Evolutionary conservation across 2,797 vertebrate species (phyloP), one percentile per base, ranked within the genome.

Genomic region (Protosalanx chinensis): DNA sequence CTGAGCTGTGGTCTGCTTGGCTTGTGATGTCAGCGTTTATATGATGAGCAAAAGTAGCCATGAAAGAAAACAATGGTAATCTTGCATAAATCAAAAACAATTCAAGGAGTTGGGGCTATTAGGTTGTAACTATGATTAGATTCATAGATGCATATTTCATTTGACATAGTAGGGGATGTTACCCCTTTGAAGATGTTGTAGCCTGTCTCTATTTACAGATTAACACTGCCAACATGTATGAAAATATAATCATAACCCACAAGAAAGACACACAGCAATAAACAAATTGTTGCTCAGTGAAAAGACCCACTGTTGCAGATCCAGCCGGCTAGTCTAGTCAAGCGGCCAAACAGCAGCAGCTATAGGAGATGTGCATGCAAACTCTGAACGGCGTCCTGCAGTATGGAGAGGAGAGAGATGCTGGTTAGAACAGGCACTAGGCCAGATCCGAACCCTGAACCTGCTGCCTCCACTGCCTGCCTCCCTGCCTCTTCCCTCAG

Each of bases 401-500:
- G 41, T 41, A 41, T 12, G 41, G 41, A 70, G 33, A 12, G 46
- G n/a, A 65, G 41, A 27, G 23, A 56, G 53, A 46, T 70, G 27
- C 53, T 58, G 51, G n/a, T 67, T 60, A 51, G 58, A 35, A 57
- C 12, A 66, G 32, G 51, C 32, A 35, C 67, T 79, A 85, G 83
- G 83, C 84, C 84, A 72, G 59, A 61, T 74, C 60, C 78, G 51
- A 35, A 65, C 56, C 41, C 62, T 57, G 61, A 70, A 29, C 64
- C 79, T 81, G 77, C 79, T 84, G 75, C 80, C 80, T 86, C 88
- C 86, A 85, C 58, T 29, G 8, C 13, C 64, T 49, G 10, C 84
- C 82, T 84, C 85, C 83, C 64, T 49, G 10, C 84, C 82, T 84
- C 85, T 82, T 83, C 82, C 80, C 84, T 86, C 86, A 41, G 12